A percentile compares a stretch with the other conserved stretches of the same genome.
These are phyloP conservation scores for Sebastes aleutianus DNA, from an alignment of 2,797 vertebrate species.

Conservation along the genomic window DNA sequence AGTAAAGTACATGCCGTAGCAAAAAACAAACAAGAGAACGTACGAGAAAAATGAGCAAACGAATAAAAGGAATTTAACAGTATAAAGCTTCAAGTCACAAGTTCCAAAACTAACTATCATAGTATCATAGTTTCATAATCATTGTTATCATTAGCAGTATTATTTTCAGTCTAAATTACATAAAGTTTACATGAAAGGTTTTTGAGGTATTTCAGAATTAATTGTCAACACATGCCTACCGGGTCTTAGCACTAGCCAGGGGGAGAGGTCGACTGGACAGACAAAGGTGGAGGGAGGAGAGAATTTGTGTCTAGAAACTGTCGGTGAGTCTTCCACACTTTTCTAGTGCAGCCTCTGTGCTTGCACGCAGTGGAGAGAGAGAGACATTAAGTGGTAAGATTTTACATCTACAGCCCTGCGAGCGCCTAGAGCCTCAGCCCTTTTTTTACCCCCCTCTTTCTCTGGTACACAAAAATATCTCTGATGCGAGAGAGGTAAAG, in stretches of 20 bases:
- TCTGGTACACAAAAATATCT: conserved; percentile 84
- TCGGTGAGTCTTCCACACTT: conserved; percentile 71
- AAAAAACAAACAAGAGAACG: conserved; percentile 77
- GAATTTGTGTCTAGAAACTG: conserved; percentile 65
- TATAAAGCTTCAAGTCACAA: conserved; percentile 99
- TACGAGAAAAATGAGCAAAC: conserved; percentile 82
- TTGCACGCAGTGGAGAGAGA: conserved; percentile 67
- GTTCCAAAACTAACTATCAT: conserved; percentile 99
- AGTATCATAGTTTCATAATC: conserved; percentile 87
- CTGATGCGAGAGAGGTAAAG: conserved; percentile 74
- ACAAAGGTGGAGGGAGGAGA: conserved; percentile 64
- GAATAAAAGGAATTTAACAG: conserved; percentile 95
- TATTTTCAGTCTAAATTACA: conserved; percentile 92
- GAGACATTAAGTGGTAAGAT: conserved; percentile 48
- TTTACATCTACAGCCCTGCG: conserved; percentile 42
- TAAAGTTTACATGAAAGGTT: conserved; percentile 99
- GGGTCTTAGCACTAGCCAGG: conserved; percentile 80
- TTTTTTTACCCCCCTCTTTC: conserved; percentile 64
- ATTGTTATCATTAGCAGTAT: conserved; percentile 85
- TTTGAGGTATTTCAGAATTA: conserved; percentile 99
- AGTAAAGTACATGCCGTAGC: conserved; percentile 84
- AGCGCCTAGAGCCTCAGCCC: conserved; percentile 59
- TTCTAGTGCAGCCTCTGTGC: conserved; percentile 74
- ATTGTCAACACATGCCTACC: conserved; percentile 96
- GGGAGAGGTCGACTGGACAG: conserved; percentile 75